Conservation (phyloP, 2,888 invertebrate species). For the Carabus problematicus region DNA sequence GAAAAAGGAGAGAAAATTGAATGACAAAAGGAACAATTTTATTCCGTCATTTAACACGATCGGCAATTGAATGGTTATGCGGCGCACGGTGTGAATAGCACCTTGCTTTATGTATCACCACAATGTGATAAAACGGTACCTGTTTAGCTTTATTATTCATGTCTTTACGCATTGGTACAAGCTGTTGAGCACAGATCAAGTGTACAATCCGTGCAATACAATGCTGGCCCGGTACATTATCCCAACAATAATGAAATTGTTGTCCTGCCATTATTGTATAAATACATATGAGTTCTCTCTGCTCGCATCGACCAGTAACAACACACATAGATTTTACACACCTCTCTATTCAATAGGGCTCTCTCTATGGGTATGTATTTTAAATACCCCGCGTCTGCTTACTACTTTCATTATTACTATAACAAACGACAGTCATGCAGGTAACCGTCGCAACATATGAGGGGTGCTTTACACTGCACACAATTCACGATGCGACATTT, state of each 20-base stretch:
- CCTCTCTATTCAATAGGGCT: conserved; percentile 11
- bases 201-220: conserved; percentile 59
- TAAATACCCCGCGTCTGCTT: conserved; percentile 29
- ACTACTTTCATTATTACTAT: no score
- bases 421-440: no score
- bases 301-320: conserved; percentile 40
- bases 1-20: conserved; percentile 25
- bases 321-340: no score
- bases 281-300: conserved; percentile 51
- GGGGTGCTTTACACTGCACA: no score
- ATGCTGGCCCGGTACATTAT: conserved; percentile 53
- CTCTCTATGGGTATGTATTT: conserved; percentile 24
- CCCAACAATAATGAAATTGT: conserved; percentile 58
- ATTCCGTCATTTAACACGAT: conserved; percentile 39
- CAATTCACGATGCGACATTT: no score
- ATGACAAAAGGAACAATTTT: conserved; percentile 41
- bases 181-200: conserved; percentile 54
- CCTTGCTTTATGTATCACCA: conserved; percentile 56
- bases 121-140: conserved; percentile 57
- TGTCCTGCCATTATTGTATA: conserved; percentile 56
- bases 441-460: no score
- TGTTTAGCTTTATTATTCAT: conserved; percentile 59
- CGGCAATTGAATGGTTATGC: conserved; percentile 30
- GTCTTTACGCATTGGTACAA: conserved; percentile 52
- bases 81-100: conserved; percentile 50